Base-by-base conservation (phyloP, 2,888 invertebrate genomes). In the Mimachlamys varia region DNA sequence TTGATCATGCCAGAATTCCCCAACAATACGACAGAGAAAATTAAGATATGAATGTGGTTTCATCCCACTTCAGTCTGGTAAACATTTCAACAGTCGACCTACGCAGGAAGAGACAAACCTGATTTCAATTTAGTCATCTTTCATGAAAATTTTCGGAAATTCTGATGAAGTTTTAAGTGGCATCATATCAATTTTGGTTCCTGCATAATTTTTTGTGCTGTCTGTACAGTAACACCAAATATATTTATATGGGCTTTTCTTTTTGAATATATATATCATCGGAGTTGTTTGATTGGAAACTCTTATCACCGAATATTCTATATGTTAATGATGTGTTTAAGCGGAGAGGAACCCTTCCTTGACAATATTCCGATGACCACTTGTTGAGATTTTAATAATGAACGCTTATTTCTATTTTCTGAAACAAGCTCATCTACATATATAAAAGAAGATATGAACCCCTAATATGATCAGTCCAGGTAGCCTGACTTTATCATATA, bases 111-210 rank as follows among this genome's bases (percentile, higher is more conserved):
- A 76, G 33, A 76, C 33, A 76, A 76, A 76, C 33, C n/a, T 62
- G 62, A 76, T 76, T 76, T 76, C 76, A 76, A 76, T 76, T 76
- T 76, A 76, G 76, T 22, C 13, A 12, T 76, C 76, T 33, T 76
- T 76, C 33, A 76, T 76, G 27, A 76, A 76, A 76, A 76, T 27
- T 76, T n/a, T 76, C 2, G 12, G 76, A 76, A 76, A 76, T 33
- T 76, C 76, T 33, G 27, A 76, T 33, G 33, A 76, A 76, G 76
- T 58, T 58, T n/a, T n/a, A n/a, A 19, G 13, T 33, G 27, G 27
- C 76, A 33, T 76, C 33, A 76, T 15, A 4, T 76, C 76, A 33
- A 76, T 76, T 33, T 0, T 17, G 12, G 0, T 76, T 33, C 1
- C 33, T 33, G 76, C 27, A 76, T 76, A 76, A 76, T 76, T 76